Evolutionary conservation across 2,888 invertebrate genomes (phyloP), one percentile per base, ranked within the genome.

Genomic region (Drosophila neutralis): DNA sequence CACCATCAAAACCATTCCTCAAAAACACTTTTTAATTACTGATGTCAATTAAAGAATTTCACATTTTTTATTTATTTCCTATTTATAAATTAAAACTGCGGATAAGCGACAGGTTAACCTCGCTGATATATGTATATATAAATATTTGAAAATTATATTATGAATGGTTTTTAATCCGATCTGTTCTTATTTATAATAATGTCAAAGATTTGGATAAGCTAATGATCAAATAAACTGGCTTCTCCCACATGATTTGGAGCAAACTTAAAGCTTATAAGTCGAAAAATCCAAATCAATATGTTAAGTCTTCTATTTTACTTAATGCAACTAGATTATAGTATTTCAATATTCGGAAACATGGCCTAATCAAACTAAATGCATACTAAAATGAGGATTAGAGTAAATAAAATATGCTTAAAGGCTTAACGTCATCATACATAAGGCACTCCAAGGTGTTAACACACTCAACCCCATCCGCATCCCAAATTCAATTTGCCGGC

Each of bases 21-120:
- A 68, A 70, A 60, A 63, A 78, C 75, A 73, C 73, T 81, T 68
- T 75, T 78, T 69, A 83, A 88, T 88, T 84, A 85, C 88, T 79
- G 69, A 88, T 81, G 73, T 71, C 76, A 75, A 83, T 79, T 83
- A 79, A 82, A 79, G 75, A 80, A 80, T 66, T 71, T 69, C 70
- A 45, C 18, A 36, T 3, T 62, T 53, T 40, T 40, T n/a, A n/a
- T n/a, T 33, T 27, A 31, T 8, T 31, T 8, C 8, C 2, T 31
- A 10, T 31, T 31, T 8, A 59, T 13, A 51, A 58, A 11, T n/a
- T 21, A 29, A 18, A n/a, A 27, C 27, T 27, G 18, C 27, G 4
- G 8, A 15, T 31, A n/a, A 21, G 3, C 2, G 21, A n/a, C 1
- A 1, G 15, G 24, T 8, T n/a, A 4, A 18, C 4, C n/a, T 21